Percentiles rank a stretch among this genome's conserved stretches.
Conservation (phyloP, 2,797 vertebrate species). For the Peromyscus melanophrys region DNA sequence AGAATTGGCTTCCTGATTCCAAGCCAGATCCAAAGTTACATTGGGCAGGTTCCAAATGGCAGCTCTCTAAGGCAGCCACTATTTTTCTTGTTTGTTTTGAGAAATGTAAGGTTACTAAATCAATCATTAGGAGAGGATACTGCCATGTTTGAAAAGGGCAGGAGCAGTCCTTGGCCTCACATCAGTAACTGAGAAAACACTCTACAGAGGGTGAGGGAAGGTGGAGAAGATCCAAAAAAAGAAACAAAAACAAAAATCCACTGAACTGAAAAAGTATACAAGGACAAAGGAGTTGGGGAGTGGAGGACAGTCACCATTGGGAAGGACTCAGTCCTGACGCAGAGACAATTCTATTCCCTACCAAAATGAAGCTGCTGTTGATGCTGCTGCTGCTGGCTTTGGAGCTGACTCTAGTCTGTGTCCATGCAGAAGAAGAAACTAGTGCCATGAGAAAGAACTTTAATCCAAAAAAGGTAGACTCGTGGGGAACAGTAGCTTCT, state of each 20-base stretch:
- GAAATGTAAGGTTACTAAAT: conserved; percentile 19
- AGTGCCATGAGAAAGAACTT: not conserved
- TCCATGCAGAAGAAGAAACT: fast-evolving
- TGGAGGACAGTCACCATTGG: not conserved
- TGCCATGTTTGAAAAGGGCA: conserved; percentile 55
- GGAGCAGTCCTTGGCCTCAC: not conserved
- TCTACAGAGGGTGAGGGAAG: not conserved
- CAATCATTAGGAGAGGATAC: not conserved
- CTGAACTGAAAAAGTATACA: not conserved
- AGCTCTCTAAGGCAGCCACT: not conserved
- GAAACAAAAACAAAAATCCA: not conserved
- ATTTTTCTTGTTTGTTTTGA: conserved; percentile 26
- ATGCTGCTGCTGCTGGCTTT: conserved; percentile 28
- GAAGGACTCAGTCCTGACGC: not conserved
- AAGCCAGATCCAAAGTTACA: not conserved
- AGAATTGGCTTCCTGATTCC: not conserved
- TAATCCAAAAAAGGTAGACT: not conserved
- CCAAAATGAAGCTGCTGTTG: conserved; percentile 62
- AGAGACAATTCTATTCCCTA: fast-evolving
- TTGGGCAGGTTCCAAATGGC: not conserved
- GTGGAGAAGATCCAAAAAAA: no score
- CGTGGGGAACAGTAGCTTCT: fast-evolving
- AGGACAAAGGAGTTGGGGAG: not conserved
- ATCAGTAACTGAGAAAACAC: not conserved
- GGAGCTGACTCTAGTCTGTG: conserved; percentile 39